Percentiles rank a stretch among this genome's conserved stretches.
Evolutionary conservation across 2,797 vertebrate species (phyloP).

Genomic region (Megalops cyprinoides): DNA sequence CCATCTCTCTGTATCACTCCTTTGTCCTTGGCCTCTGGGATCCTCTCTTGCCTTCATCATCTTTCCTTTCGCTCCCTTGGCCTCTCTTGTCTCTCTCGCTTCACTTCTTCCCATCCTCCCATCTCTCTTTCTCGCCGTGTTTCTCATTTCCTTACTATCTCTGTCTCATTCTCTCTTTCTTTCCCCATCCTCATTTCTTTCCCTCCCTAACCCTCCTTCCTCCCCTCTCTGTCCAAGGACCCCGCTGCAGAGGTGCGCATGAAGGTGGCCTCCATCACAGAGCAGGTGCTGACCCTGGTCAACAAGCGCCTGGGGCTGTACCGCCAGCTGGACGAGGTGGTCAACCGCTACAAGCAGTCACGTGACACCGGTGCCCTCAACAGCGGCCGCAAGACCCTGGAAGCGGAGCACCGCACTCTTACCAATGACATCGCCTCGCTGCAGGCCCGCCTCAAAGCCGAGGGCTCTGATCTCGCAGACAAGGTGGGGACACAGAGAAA

Average conservation of each 20-base stretch:
- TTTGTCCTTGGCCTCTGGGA: neutral
- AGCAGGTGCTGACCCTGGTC: slow-evolving; percentile 94
- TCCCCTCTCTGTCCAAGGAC: slow-evolving; percentile 72
- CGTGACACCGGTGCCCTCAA: slow-evolving; percentile 90
- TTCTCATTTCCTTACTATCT: neutral
- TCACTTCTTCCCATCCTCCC: neutral
- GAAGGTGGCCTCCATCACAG: slow-evolving; percentile 98
- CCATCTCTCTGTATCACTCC: neutral
- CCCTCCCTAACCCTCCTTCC: neutral
- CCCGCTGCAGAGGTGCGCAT: slow-evolving; percentile 96
- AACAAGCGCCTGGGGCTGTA: slow-evolving; percentile 95
- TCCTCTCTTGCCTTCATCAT: neutral
- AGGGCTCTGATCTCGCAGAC: slow-evolving; percentile 93
- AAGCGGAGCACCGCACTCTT: slow-evolving; percentile 88
- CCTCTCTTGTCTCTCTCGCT: neutral
- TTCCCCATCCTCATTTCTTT: neutral
- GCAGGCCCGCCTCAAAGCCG: slow-evolving; percentile 91
- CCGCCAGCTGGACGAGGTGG: slow-evolving; percentile 93
- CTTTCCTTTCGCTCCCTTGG: neutral
- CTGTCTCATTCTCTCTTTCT: neutral
- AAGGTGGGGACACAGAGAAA: slow-evolving; percentile 75
- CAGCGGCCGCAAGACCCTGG: slow-evolving; percentile 88
- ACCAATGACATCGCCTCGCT: slow-evolving; percentile 87
- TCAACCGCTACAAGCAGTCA: slow-evolving; percentile 96
- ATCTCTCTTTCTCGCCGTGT: neutral